Base-by-base conservation (phyloP, 2,113 vertebrate genomes). In the Zeus faber region DNA sequence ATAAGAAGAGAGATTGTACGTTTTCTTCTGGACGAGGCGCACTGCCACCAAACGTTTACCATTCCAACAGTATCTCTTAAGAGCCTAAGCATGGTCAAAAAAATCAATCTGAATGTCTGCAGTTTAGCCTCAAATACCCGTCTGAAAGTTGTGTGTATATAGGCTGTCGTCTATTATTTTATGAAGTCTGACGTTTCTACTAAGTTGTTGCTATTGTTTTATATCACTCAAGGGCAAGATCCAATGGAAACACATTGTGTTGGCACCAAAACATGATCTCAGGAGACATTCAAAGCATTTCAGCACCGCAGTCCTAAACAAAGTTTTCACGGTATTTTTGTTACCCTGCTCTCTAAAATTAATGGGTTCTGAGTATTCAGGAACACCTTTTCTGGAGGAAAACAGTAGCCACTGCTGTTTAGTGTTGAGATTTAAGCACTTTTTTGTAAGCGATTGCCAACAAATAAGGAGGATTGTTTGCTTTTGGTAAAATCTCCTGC, bases 381-480 rank as follows among this genome's bases (percentile, higher is more conserved):
- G 26, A 53, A 46, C 27, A n/a, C 65, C 54, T 58, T 69, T 70
- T 65, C 49, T 40, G 11, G 52, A 24, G 45, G 59, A 10, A 35
- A 65, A 35, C 62, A 44, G 67, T 65, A 66, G 33, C 62, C 26
- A 8, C 62, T 62, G 35, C 45, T 63, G 77, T 67, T 59, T 39
- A 83, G 82, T 85, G 87, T 90, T n/a, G 85, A 88, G 74, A 78
- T 84, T 86, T 77, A 87, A 95, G 95, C 95, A 98, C 95, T 98
- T 97, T 98, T 92, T 92, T n/a, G 88, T 91, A 91, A 83, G 91
- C 91, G 82, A 91, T 94, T 95, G 93, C 93, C 93, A 94, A 95
- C 86, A 85, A 85, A 81, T 86, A 37, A 59, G 79, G 82, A 78
- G 79, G 27, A 3, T 68, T 88, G n/a, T n/a, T n/a, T n/a, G n/a